Evolutionary conservation across 2,113 vertebrate genomes (phyloP), one percentile per base, ranked within the genome.

Genomic region (Lamprotornis superbus): DNA sequence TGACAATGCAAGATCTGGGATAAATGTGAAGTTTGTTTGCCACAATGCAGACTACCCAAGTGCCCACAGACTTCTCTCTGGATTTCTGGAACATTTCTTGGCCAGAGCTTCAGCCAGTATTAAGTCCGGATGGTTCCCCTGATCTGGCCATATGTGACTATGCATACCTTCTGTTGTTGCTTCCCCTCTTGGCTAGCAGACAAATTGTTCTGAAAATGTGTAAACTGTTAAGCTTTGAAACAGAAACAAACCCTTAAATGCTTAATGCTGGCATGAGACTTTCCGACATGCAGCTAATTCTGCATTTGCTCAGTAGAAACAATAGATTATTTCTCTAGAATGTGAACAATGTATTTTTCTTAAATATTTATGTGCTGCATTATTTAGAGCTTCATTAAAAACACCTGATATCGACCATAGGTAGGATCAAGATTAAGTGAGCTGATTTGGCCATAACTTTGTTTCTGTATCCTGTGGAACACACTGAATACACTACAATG

Each of bases 131-230:
- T 95, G 52, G 53, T 82, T 85, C 74, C 70, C 44, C 75, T 76
- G 89, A 76, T 89, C 89, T 71, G 73, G 65, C 87, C 81, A 71
- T 97, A 79, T 95, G 91, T 87, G 89, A 49, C 69, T 56, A 6
- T 52, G 81, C 61, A 53, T 7, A 85, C 69, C 93, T 94, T 95
- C 91, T 97, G 95, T 80, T 94, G 46, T 53, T 91, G 57, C 67
- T 97, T 95, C 84, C 81, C 94, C 49, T 82, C 78, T 85, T 95
- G 94, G 93, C 93, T 71, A 47, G 67, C 50, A 70, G 59, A 83
- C 28, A 50, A 50, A 7, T 84, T 87, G 37, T 56, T 87, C 83
- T 87, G 74, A 33, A 71, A 78, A 20, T 37, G 39, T 89, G 30
- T 74, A 55, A 94, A 60, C 44, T 94, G 69, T 71, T 55, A 25